Evolutionary conservation across 2,797 vertebrate species (phyloP).

Genomic region (Onychomys torridus): DNA sequence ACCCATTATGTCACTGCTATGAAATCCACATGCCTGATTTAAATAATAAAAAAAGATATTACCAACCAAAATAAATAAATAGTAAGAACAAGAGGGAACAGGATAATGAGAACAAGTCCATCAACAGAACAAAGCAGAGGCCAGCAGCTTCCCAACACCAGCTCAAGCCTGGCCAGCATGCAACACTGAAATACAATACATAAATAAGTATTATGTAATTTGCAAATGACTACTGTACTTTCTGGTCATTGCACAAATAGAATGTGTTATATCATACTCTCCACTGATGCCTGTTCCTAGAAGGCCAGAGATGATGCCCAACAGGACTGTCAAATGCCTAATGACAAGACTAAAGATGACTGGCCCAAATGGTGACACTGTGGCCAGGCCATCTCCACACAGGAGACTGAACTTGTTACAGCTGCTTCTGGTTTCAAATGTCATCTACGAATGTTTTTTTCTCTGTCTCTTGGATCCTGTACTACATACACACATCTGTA

Average conservation of each 20-base stretch:
- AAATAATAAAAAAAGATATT: background rate
- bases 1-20: conserved; percentile 54
- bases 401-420: conserved; percentile 52
- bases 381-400: conserved; percentile 32
- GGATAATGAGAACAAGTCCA: conserved; percentile 5
- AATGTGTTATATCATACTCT: conserved; percentile 48
- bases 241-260: conserved; percentile 58
- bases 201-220: conserved; percentile 67
- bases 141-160: background rate
- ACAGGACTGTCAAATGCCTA: conserved; percentile 54
- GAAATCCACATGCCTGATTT: conserved; percentile 15
- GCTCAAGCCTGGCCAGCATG: conserved; percentile 40
- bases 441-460: conserved; percentile 41
- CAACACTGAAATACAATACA: conserved; percentile 56
- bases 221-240: conserved; percentile 55
- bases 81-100: background rate
- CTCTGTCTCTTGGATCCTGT: conserved; percentile 55
- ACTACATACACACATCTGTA: background rate
- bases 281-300: conserved; percentile 69
- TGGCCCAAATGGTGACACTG: conserved; percentile 51
- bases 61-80: background rate
- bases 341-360: conserved; percentile 15
- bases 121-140: conserved; percentile 62
- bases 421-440: conserved; percentile 69
- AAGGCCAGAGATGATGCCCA: conserved; percentile 57